Base-by-base conservation (phyloP, 2,797 vertebrate genomes). In the Tachyglossus aculeatus region DNA sequence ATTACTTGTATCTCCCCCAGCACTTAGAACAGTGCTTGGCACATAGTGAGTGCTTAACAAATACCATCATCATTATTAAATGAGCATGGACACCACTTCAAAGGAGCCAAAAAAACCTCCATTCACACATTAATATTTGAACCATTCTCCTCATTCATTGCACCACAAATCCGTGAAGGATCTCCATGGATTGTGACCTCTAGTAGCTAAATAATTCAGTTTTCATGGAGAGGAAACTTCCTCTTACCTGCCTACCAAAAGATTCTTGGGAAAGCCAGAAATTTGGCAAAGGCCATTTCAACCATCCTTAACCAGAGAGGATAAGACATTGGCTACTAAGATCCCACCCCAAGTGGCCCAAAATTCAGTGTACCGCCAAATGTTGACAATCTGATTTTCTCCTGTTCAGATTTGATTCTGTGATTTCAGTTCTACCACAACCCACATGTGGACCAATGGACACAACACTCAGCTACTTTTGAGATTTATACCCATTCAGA, bases 241-340 rank as follows among this genome's bases (percentile, higher is more conserved):
- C 1, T 52, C 14, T 53, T 31, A 53, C 27, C 36, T 54, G 21
- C 9, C 45, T 24, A 13, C 5, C 36, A 39, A 59, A 69, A 29
- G 14, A 45, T 41, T 21, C 18, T 16, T 18, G 19, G 31, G 13
- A 37, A 3, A 36, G 64, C 14, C 40, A 8, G 41, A 41, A 3
- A 3, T 19, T n/a, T 6, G 9, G 10, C 19, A 36, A 32, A 31
- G 65, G 18, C 9, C 53, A 16, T 43, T n/a, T 18, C 38, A 10
- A 9, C 22, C 2, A 32, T 11, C 7, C n/a, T 2, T 25, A n/a
- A 2, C 6, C 8, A 38, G 19, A 22, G 5, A 18, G 5, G 32
- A 14, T 13, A 1, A 3, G 27, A 40, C 3, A 2, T 5, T 0
- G 27, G 29, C 21, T 41, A 25, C 18, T 3, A 14, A 2, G 13